Evolutionary conservation across 2,888 invertebrate genomes (phyloP).

Genomic region (Carabus problematicus): DNA sequence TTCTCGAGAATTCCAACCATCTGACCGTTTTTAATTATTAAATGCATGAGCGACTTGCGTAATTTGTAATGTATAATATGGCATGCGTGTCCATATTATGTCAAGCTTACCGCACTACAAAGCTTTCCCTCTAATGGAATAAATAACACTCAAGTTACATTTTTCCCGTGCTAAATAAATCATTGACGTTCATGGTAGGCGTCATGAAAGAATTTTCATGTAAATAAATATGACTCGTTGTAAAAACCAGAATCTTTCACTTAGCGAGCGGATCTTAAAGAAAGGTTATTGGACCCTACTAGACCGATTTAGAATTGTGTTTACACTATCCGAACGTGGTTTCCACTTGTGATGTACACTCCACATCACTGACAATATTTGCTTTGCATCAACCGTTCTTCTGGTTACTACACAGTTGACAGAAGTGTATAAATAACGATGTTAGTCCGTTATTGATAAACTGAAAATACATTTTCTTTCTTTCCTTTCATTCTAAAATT

Average conservation of each 20-base stretch:
- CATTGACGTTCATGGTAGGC: constrained; percentile 18
- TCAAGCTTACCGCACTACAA: constrained; percentile 25
- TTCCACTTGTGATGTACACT: too few species aligned
- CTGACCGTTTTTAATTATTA: constrained; percentile 28
- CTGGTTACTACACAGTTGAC: too few species aligned
- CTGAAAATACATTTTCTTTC: too few species aligned
- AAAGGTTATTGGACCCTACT: neutral
- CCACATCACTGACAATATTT: too few species aligned
- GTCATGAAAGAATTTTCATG: neutral
- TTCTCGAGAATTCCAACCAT: neutral
- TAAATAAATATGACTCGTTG: constrained; percentile 24
- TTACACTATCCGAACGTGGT: too few species aligned
- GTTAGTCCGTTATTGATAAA: too few species aligned
- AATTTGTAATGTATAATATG: constrained; percentile 38
- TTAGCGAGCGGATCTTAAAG: neutral
- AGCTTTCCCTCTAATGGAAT: constrained; percentile 39
- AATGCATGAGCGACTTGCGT: constrained; percentile 30
- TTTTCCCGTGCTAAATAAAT: constrained; percentile 36
- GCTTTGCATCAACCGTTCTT: too few species aligned
- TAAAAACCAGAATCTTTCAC: neutral
- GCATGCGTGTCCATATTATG: constrained; percentile 40
- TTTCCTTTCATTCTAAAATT: too few species aligned
- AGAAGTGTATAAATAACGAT: too few species aligned
- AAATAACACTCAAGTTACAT: constrained; percentile 31
- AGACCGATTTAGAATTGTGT: too few species aligned